Evolutionary conservation across 1,140 invertebrate genomes (phyloP), one percentile per base, ranked within the genome.

Genomic region (Caerostris darwini): DNA sequence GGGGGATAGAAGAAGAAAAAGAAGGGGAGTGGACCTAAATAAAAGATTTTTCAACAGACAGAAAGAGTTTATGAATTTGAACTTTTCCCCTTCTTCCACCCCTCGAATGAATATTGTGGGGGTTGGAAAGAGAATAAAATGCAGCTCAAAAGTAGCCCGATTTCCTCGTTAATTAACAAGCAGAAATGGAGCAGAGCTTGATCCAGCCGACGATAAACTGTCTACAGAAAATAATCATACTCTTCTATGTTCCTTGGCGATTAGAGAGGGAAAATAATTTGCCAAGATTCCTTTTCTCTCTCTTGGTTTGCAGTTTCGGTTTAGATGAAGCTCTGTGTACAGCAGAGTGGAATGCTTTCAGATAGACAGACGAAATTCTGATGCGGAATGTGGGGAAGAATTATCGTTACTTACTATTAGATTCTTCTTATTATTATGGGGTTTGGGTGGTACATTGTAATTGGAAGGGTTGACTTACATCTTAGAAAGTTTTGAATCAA

Each of bases 1-100:
- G 88, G 58, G 56, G 5, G 56, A 17, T 3, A 34, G 3, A 50
- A 10, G n/a, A 2, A 8, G 61, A 67, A 67, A 12, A n/a, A 12
- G 7, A 58, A 12, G 53, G 56, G 64, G 67, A 34, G 10, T n/a
- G 34, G 57, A 50, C 83, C 71, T 54, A 90, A 90, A 77, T 71
- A 77, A 90, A 71, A 90, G 88, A 90, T 64, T 69, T 69, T 85
- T 85, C 83, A 90, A 2, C 34, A 34, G 53, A 71, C 88, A 90
- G 61, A 71, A 71, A 90, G 88, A 90, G 88, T 90, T 90, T 90
- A 90, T 90, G 88, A 71, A 90, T 90, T 90, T 77, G 88, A 90
- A 90, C 69, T 77, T 90, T 90, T 59, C 83, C n/a, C 83, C n/a
- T 59, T 34, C 85, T 87, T 59, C 58, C 58, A 64, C 53, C 85